Base-by-base conservation (phyloP, 2,113 vertebrate genomes). In the Isurus oxyrinchus region DNA sequence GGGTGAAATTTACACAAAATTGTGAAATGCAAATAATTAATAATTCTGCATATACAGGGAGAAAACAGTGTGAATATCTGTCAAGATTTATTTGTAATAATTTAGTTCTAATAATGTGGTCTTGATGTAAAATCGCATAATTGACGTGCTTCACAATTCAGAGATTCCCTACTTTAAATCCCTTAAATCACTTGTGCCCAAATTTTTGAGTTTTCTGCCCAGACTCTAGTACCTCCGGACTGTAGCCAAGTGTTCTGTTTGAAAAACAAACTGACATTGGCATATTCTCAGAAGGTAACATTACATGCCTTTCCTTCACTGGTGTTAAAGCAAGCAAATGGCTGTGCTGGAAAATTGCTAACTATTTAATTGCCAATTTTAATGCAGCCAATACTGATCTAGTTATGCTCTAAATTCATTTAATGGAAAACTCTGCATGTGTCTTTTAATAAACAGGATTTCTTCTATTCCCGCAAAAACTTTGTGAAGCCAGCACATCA, bases 391-490 rank as follows among this genome's bases (percentile, higher is more conserved):
- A 44, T 95, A 19, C 21, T 95, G n/a, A 49, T 95, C 87, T 57
- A 13, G 10, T 11, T 59, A n/a, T 35, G 55, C 25, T 59, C 1
- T 14, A 59, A 35, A 91, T 55, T 55, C 49, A 55, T 72, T 95
- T 72, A 63, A 95, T 95, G 25, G 44, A 72, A 95, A 95, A 53
- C 40, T 72, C 44, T 53, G 13, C 44, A 72, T 53, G 40, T 87
- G 23, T 69, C 21, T 72, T 95, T 66, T 67, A n/a, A 67, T 67
- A 72, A 55, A 23, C 98, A 99, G 99, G 99, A 99, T 98, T 99
- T 99, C 98, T 99, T 99, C 98, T 99, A 99, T 98, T 99, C 99
- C 97, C 99, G 99, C 97, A 99, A 99, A 98, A 99, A 99, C 98
- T 99, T 99, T 97, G 99, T 99, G 99, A 99, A 99, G 98, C 99